A percentile compares a stretch with the other conserved stretches of the same genome.
phyloP scores from a whole-genome alignment of 35 echinoderm and acorn worm species.

The Ophioderma brevispina region DNA sequence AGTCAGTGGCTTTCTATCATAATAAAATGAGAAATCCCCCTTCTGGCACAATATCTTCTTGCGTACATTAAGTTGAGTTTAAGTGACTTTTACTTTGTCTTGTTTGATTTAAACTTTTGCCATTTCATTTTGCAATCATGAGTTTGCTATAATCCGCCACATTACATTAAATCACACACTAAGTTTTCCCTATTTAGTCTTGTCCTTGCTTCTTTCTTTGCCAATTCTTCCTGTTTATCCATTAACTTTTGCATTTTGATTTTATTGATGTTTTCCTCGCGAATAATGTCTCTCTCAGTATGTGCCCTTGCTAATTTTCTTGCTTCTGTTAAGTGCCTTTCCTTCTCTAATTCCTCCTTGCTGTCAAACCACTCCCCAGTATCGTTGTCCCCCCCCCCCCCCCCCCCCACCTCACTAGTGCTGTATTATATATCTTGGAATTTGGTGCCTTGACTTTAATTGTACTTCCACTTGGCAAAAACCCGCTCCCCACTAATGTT shows the following conservation, averaged over 20 bases:
- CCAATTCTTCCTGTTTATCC: background rate
- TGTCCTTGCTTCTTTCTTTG: background rate
- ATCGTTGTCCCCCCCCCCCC: background rate
- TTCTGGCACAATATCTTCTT: background rate
- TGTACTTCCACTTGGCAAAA: background rate
- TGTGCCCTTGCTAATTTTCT: background rate
- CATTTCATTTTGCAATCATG: background rate
- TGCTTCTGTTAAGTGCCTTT: background rate
- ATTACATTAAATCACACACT: background rate
- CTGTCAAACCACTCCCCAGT: background rate
- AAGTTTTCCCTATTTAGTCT: constrained; percentile 1
- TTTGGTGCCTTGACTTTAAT: background rate
- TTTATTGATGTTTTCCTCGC: background rate
- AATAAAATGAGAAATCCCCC: background rate
- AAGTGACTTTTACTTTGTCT: background rate
- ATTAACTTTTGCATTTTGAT: constrained; percentile 8
- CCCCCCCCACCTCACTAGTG: background rate
- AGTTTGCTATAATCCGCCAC: constrained; percentile 14
- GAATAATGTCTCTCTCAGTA: background rate
- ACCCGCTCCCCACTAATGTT: constrained; percentile 36
- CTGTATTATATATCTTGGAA: background rate
- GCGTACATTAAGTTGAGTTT: constrained; percentile 4
- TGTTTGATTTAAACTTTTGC: background rate
- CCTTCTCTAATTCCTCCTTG: background rate
- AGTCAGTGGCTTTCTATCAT: background rate